Evolutionary conservation across 64 coral and sea anemone genomes (phyloP).

Genomic region (Montipora cactus): DNA sequence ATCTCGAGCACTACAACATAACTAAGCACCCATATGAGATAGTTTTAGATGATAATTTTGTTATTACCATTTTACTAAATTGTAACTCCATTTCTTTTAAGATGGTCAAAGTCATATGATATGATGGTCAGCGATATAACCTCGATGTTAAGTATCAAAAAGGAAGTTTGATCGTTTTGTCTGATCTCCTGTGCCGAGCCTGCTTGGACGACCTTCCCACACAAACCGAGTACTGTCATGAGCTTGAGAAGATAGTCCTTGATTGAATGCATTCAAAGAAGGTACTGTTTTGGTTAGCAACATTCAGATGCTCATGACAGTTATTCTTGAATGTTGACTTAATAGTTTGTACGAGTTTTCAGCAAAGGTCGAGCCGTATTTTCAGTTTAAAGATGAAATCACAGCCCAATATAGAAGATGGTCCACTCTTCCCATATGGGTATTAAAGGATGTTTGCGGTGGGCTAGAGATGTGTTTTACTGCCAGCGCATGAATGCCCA

Average conservation of each 20-base stretch:
- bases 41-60: no score
- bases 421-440: conserved; percentile 13
- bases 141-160: conserved; percentile 5
- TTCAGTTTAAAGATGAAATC: neutral
- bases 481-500: no score
- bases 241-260: no score
- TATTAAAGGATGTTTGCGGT: no score
- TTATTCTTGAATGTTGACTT: conserved; percentile 25
- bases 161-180: neutral
- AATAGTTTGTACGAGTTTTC: conserved; percentile 19
- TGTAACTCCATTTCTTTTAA: no score
- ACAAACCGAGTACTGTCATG: no score
- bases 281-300: neutral
- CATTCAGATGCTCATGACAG: conserved; percentile 33
- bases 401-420: conserved; percentile 31
- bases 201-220: conserved; percentile 2
- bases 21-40: no score
- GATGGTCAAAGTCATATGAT: no score
- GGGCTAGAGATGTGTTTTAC: no score
- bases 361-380: conserved; percentile 28
- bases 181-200: neutral
- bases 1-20: no score
- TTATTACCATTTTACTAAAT: no score
- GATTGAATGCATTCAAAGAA: neutral
- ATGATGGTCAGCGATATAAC: no score